Percentiles rank a stretch among this genome's conserved stretches.
Conservation (phyloP, 1,140 invertebrate species). For the Gonatopus flavifemur region DNA sequence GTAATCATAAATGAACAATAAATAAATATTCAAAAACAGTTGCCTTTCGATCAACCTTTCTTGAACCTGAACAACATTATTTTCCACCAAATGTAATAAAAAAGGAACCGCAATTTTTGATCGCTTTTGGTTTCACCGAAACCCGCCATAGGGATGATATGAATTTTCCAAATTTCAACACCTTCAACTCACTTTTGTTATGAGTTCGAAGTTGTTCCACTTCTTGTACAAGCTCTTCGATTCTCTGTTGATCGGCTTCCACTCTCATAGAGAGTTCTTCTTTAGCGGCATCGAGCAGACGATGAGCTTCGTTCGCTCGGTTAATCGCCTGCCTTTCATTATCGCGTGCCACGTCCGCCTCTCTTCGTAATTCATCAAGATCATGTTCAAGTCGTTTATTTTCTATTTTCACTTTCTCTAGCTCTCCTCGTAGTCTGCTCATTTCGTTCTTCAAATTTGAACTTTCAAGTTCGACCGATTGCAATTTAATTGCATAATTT, state of each 20-base stretch:
- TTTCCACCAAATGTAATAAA: no score
- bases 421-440: conserved; percentile 56
- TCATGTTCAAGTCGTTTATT: conserved; percentile 62
- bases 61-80: no score
- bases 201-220: conserved; percentile 68
- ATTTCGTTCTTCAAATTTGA: conserved; percentile 77
- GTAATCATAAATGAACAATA: no score
- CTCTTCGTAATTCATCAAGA: conserved; percentile 57
- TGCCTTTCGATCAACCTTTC: no score
- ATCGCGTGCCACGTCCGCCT: conserved; percentile 46
- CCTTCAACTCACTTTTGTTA: conserved; percentile 82
- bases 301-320: conserved; percentile 56
- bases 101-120: no score
- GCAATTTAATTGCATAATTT: conserved; percentile 80
- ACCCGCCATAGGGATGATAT: no score
- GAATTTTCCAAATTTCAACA: no score
- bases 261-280: conserved; percentile 51
- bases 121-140: no score
- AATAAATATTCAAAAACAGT: no score
- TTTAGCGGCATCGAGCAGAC: conserved; percentile 52
- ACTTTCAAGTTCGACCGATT: conserved; percentile 77
- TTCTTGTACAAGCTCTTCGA: conserved; percentile 73
- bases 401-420: conserved; percentile 64
- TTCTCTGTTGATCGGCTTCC: conserved; percentile 64
- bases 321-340: conserved; percentile 53